These are phyloP conservation scores for Hucho hucho DNA, from an alignment of 2,113 vertebrate genomes.

Conservation along the genomic window DNA sequence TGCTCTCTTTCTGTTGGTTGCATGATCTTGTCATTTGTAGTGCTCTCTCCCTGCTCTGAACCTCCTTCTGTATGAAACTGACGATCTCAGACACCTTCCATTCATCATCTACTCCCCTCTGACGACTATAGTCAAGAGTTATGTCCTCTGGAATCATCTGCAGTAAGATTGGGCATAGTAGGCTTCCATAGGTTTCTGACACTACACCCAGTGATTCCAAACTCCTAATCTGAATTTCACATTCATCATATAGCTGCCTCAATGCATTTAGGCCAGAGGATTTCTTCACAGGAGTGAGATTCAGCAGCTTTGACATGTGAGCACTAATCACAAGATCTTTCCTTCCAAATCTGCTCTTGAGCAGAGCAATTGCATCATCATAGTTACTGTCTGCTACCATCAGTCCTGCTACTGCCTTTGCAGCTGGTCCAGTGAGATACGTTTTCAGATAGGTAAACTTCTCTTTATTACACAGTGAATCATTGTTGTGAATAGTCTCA, in stretches of 20 bases:
- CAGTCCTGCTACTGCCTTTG: too few species aligned
- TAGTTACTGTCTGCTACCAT: too few species aligned
- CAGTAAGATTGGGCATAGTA: conserved; percentile 2
- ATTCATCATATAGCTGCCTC: background rate
- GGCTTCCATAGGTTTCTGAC: conserved; percentile 19
- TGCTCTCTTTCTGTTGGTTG: background rate
- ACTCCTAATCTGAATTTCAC: conserved; percentile 6
- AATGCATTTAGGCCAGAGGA: conserved; percentile 12
- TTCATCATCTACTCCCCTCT: conserved; percentile 10
- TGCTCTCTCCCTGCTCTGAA: conserved; percentile 5
- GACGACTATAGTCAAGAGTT: conserved; percentile 6
- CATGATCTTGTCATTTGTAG: conserved; percentile 3
- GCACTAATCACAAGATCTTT: background rate
- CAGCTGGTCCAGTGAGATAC: too few species aligned
- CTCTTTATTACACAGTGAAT: too few species aligned
- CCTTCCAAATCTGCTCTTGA: too few species aligned
- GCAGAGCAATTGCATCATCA: too few species aligned
- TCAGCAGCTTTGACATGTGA: conserved; percentile 20
- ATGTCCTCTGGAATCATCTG: conserved; percentile 20
- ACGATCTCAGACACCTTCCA: conserved; percentile 16
- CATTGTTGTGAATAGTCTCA: too few species aligned
- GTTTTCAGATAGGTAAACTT: too few species aligned
- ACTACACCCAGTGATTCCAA: conserved; percentile 16
- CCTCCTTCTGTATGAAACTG: too few species aligned
- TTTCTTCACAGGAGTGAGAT: background rate